phyloP scores from a whole-genome alignment of 2,888 invertebrate species.

The Xanthorhoe designata region DNA sequence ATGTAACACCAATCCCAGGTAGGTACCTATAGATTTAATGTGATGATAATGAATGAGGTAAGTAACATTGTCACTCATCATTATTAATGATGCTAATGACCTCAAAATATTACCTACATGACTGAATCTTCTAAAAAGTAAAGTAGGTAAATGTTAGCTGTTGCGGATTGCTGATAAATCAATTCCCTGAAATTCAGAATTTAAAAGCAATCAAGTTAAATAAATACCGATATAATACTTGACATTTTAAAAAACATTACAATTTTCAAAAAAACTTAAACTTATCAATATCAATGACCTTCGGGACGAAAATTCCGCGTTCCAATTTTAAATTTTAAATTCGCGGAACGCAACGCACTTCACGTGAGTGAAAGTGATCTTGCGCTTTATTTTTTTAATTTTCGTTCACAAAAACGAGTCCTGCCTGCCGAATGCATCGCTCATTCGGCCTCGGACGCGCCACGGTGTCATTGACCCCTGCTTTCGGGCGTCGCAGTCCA shows the following conservation, averaged over 20 bases:
- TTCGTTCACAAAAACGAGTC: constrained; percentile 66
- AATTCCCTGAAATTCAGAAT: no score
- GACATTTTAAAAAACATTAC: background rate
- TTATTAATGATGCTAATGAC: no score
- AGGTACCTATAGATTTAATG: no score
- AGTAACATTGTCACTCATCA: no score
- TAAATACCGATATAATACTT: no score
- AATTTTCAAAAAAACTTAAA: background rate
- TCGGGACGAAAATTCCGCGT: background rate
- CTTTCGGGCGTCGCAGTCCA: constrained; percentile 76
- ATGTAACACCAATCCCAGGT: no score
- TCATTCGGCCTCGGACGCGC: constrained; percentile 70
- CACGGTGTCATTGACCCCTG: constrained; percentile 71
- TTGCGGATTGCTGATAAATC: no score
- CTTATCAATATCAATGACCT: background rate
- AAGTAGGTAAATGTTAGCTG: no score
- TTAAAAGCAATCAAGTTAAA: no score
- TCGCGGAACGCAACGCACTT: constrained; percentile 31
- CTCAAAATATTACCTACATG: no score
- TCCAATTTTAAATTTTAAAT: constrained; percentile 21
- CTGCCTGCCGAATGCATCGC: constrained; percentile 75
- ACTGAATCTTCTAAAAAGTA: no score
- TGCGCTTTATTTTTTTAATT: constrained; percentile 34
- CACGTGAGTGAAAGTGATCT: constrained; percentile 42
- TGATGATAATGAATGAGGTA: no score